Base-by-base conservation (phyloP, 2,113 vertebrate species). In the Datnioides undecimradiatus region DNA sequence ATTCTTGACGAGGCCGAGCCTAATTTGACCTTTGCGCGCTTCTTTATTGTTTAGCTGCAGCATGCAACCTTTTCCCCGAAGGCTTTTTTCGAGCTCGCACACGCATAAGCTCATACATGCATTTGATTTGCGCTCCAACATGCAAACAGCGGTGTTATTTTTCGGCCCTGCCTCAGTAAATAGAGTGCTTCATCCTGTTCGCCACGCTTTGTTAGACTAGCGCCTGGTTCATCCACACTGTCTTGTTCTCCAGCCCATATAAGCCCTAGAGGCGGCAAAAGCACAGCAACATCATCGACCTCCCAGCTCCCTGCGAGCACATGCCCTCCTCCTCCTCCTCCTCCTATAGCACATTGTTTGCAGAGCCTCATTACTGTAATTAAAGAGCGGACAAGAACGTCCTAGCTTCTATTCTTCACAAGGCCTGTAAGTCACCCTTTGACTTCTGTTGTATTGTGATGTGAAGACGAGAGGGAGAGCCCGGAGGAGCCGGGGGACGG, bases 331-430 rank as follows among this genome's bases (percentile, higher is more conserved):
- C 40, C 59, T 79, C 40, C 59, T 79, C 54, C 48, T 55, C 38
- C 63, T 75, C 31, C 46, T 57, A 51, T 34, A 45, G 58, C 11
- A 41, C 40, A 57, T 80, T 78, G 82, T 82, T 73, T 82, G 43
- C 72, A 19, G 21, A 73, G 77, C 46, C 34, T 59, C 77, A 82
- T 80, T 65, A 64, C 87, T 82, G 60, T 80, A 87, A 88, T 89
- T 87, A 87, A 82, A 86, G 51, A 71, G 36, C 73, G 76, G 25
- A 12, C 33, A 27, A 67, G 80, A 80, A 62, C 12, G 1, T 54
- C 19, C 60, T 27, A 5, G 43, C 62, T 23, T 54, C 51, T 79
- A 60, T 73, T 82, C 60, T 80, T 60, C 40, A 5, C n/a, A 16
- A 65, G 67, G 54, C 40, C 75, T 23, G 6, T 4, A 65, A 58